A percentile compares a stretch with the other conserved stretches of the same genome.
These are phyloP conservation scores for Emydura subglobosa DNA, from an alignment of 2,113 vertebrate genomes.

Conservation along the genomic window DNA sequence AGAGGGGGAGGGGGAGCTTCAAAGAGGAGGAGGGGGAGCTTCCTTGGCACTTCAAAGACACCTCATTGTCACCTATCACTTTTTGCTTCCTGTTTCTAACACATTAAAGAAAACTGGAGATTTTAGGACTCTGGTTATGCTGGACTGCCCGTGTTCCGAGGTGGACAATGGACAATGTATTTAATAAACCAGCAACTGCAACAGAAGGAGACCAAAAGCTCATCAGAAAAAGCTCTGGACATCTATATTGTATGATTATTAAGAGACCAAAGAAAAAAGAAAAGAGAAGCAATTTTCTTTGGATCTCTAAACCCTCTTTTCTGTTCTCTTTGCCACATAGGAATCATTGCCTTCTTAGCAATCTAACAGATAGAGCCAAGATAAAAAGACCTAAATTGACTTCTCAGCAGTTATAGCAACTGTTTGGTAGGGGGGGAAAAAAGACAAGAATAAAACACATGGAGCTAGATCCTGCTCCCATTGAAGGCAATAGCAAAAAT, in stretches of 20 bases:
- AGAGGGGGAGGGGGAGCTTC: not conserved
- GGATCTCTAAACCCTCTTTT: not conserved
- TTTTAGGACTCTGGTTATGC: not conserved
- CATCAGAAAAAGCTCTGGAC: slow-evolving; percentile 46
- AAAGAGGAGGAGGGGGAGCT: not conserved
- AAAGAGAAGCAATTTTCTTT: not conserved
- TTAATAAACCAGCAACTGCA: not conserved
- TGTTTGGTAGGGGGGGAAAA: not conserved
- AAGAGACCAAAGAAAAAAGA: not conserved
- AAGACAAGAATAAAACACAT: not conserved
- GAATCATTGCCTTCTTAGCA: not conserved
- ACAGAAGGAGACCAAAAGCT: slow-evolving; percentile 27
- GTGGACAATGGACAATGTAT: not conserved
- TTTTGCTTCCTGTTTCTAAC: not conserved
- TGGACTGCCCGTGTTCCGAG: not conserved
- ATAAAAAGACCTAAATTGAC: slow-evolving; percentile 21
- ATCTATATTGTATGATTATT: not conserved
- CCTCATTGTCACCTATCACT: not conserved
- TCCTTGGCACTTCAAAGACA: not conserved
- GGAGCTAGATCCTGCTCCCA: not conserved
- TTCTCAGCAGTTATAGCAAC: slow-evolving; percentile 22
- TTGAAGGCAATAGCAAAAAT: slow-evolving; percentile 16
- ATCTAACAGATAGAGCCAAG: not conserved
- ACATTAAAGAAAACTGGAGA: not conserved
- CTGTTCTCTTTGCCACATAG: not conserved